Conservation (phyloP, 2,797 vertebrate genomes). For the Sebastes vulpes region DNA sequence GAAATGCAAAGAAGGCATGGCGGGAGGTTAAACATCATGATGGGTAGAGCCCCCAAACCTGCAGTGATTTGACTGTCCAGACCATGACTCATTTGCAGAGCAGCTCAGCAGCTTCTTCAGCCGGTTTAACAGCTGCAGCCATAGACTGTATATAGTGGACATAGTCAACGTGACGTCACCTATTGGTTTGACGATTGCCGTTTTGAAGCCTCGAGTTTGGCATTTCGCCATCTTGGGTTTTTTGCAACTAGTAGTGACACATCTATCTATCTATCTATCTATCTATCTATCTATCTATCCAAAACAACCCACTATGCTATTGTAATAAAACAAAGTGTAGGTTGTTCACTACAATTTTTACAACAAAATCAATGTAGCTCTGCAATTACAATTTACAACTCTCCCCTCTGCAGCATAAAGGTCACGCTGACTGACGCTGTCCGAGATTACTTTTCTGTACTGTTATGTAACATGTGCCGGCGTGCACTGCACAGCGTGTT, state of each 20-base stretch:
- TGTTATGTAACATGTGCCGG: conserved; percentile 32
- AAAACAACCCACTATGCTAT: background rate
- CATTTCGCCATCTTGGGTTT: too few relatives aligned
- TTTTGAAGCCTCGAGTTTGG: too few relatives aligned
- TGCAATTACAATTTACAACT: background rate
- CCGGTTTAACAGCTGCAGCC: background rate
- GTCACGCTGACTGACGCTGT: background rate
- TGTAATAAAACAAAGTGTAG: background rate
- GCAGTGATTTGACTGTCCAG: background rate
- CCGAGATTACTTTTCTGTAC: background rate
- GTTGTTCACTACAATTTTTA: background rate
- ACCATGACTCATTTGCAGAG: fast-evolving
- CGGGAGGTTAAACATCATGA: background rate
- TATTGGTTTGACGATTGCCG: too few relatives aligned
- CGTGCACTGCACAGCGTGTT: background rate
- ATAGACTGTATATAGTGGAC: too few relatives aligned
- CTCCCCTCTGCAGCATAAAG: conserved; percentile 7
- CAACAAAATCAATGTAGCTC: conserved; percentile 5
- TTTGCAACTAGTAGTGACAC: too few relatives aligned
- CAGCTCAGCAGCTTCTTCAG: background rate
- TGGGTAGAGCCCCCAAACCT: background rate
- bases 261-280: too few relatives aligned
- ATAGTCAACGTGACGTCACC: too few relatives aligned
- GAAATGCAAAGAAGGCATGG: background rate
- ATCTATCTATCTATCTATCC: background rate